Percentiles rank a stretch among this genome's conserved stretches.
These are phyloP conservation scores for Orientallactaga bullata DNA, from an alignment of 2,113 vertebrate species.

Conservation along the genomic window DNA sequence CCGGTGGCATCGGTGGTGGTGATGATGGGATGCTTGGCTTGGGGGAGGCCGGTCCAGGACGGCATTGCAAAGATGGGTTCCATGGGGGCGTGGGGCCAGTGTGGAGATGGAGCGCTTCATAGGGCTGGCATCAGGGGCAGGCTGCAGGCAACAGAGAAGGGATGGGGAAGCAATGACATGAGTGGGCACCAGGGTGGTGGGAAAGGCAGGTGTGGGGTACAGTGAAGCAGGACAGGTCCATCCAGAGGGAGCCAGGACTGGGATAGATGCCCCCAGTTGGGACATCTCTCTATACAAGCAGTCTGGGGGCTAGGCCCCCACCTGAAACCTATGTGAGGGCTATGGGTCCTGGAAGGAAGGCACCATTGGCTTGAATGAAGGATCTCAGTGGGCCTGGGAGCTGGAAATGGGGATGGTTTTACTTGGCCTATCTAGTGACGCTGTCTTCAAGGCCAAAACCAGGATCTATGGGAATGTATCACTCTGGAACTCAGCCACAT, in stretches of 20 bases:
- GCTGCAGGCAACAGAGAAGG: constrained; percentile 79
- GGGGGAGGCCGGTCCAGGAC: constrained; percentile 89
- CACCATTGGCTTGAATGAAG: not conserved
- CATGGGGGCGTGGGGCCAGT: constrained; percentile 90
- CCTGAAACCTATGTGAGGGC: not conserved
- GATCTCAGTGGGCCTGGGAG: not conserved
- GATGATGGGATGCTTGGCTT: constrained; percentile 90
- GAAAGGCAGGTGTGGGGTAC: not conserved
- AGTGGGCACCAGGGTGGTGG: no score
- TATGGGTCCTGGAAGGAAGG: not conserved
- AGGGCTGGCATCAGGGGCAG: constrained; percentile 92
- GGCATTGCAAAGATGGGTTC: constrained; percentile 90
- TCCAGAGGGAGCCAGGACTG: not conserved
- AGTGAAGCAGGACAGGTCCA: not conserved
- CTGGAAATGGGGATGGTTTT: not conserved
- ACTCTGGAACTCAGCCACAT: not conserved
- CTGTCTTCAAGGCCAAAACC: not conserved
- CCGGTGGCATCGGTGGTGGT: constrained; percentile 95
- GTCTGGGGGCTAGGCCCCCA: not conserved
- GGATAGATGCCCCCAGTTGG: no score
- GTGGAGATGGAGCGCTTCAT: constrained; percentile 96
- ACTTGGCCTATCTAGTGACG: not conserved
- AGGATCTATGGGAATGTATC: not conserved
- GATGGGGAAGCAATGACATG: not conserved
- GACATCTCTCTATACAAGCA: not conserved